Base-by-base conservation (phyloP, 2,888 invertebrate species). In the Xylophagus ater region DNA sequence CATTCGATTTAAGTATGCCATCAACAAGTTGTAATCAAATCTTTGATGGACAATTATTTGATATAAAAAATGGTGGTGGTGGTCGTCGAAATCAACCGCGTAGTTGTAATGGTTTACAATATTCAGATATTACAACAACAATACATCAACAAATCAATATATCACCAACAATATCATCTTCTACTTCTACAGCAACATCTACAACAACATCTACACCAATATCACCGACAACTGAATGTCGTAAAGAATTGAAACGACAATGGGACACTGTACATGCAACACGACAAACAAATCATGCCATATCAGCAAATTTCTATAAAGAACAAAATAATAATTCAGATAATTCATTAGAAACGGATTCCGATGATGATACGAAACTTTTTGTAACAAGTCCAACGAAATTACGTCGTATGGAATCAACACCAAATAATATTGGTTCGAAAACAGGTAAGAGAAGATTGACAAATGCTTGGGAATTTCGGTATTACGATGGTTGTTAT, bases 1-100 rank as follows among this genome's bases (percentile, higher is more conserved):
- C 62, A 18, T 62, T 58, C 41, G 62, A 63, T 48, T 50, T 62
- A 42, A 63, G 60, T 47, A 60, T 61, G 39, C 59, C 62, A 48
- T 63, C 62, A 29, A 61, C 61, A 37, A 51, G 49, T 36, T 34
- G 38, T 26, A 40, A 41, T 23, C 19, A 34, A 24, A 42, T 38
- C 17, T 23, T 39, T 24, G 25, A 40, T 32, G 19, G 25, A 26
- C 34, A 32, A 29, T 34, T 33, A 21, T 34, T 37, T 13, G 21
- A 34, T n/a, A 28, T 29, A 30, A 34, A 14, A 15, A 3, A 26
- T 9, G 23, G 10, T 4, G 20, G 32, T 5, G 19, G 26, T 19
- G 32, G 32, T 15, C 12, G 17, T 8, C 24, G 3, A 15, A 5
- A 21, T 12, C 24, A 21, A 10, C 26, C 7, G 26, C 26, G 12